Conservation (phyloP, 2,888 invertebrate genomes). For the Agrochola litura region DNA sequence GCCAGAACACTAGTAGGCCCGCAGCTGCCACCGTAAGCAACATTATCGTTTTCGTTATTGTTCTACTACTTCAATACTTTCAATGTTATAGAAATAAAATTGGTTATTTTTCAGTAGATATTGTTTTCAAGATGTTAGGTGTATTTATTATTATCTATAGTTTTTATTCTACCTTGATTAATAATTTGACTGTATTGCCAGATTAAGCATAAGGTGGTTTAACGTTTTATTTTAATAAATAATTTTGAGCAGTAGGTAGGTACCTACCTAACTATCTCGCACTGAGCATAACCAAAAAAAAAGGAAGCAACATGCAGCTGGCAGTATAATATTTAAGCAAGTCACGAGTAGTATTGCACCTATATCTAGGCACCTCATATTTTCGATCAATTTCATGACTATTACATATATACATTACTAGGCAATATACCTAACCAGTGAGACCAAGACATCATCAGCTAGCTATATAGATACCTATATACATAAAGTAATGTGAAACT, state of each 20-base stretch:
- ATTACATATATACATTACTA: too few relatives aligned
- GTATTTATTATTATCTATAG: too few relatives aligned
- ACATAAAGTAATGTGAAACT: conserved; percentile 5
- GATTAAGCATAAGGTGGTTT: background rate
- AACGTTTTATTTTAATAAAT: background rate
- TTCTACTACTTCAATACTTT: conserved; percentile 51
- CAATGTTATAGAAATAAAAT: conserved; percentile 24
- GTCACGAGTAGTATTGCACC: background rate
- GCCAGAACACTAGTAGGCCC: conserved; percentile 34
- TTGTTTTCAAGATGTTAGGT: conserved; percentile 16
- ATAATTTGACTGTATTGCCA: background rate
- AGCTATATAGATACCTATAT: background rate
- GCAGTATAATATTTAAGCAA: background rate
- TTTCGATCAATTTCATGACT: background rate
- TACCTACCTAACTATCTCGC: background rate
- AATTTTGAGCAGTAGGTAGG: background rate
- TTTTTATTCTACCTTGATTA: too few relatives aligned
- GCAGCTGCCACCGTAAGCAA: conserved; percentile 46
- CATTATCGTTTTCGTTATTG: conserved; percentile 35
- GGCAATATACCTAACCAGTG: background rate
- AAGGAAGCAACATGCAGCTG: background rate
- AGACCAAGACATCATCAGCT: background rate
- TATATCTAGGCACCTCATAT: background rate
- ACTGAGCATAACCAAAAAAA: background rate
- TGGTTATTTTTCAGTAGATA: conserved; percentile 1